Evolutionary conservation across 2,888 invertebrate species (phyloP), one percentile per base, ranked within the genome.

Genomic region (Hyppa rectilinea): DNA sequence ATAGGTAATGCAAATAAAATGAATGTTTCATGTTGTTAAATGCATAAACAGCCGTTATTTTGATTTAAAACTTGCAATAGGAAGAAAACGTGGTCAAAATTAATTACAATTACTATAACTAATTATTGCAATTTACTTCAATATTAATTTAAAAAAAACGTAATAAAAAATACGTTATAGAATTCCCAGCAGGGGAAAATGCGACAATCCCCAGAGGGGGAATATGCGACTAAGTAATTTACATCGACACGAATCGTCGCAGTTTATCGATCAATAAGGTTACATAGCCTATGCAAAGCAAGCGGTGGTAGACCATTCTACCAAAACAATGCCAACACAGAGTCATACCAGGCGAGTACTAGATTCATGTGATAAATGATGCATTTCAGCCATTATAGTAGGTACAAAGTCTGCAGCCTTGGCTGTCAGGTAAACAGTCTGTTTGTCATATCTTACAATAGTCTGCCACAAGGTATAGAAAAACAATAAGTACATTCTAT

Each of bases 311-410:
- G 87, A 89, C 87, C 86, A 85, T 82, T 87, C 88, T 84, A 88
- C 86, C 87, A 84, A 76, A 76, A 86, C 75, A 83, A 88, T 87
- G 89, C 87, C 88, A 90, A 92, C 92, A 94, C 88, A 91, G 85
- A 93, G 88, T 93, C 89, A 93, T 91, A 93, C 90, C 92, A 93
- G 94, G 94, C 93, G 87, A 70, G 75, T 86, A 87, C 83, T 87
- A 89, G 89, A 88, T 85, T 86, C 78, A 84, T 89, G 91, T 88
- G 91, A 90, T 89, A 91, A 92, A 92, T 87, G 90, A 91, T 89
- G 85, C 78, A 89, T 81, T 86, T 77, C 71, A 81, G 71, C 62
- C 69, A 75, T 78, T 81, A 70, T 75, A 34, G n/a, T 31, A 43
- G 29, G 31, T 71, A 75, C 80, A 79, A 80, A 71, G 80, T 68